These are phyloP conservation scores for Neodiprion fabricii DNA, from an alignment of 1,140 invertebrate species.

Conservation along the genomic window DNA sequence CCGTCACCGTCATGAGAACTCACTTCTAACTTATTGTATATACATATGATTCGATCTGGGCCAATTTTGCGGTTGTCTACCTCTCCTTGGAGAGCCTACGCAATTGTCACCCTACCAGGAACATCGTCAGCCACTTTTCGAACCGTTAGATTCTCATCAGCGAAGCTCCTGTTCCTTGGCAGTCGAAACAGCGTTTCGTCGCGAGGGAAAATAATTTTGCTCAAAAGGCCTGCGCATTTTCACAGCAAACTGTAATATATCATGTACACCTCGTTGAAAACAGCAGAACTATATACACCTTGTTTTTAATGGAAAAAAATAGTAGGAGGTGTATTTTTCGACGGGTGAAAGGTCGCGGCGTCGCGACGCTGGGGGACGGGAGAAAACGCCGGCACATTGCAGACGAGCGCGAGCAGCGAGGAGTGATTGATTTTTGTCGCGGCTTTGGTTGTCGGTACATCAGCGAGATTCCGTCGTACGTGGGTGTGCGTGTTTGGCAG, in stretches of 20 bases:
- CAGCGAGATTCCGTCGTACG: conserved; percentile 42
- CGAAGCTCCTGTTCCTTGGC: too few species aligned
- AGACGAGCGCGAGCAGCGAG: conserved; percentile 13
- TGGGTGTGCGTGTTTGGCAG: conserved; percentile 43
- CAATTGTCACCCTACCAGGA: neutral
- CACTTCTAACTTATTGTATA: too few species aligned
- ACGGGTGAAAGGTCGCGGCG: too few species aligned
- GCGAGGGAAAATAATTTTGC: too few species aligned
- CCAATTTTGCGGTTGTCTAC: neutral
- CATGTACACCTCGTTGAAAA: too few species aligned
- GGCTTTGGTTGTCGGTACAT: conserved; percentile 57
- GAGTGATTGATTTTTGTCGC: conserved; percentile 63
- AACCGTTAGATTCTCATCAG: neutral
- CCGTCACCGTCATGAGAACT: neutral
- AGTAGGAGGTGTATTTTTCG: too few species aligned
- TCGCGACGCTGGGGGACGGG: conserved; percentile 27
- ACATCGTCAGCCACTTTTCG: neutral
- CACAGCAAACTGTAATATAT: too few species aligned
- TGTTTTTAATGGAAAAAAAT: neutral
- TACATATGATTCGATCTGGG: neutral
- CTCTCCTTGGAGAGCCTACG: neutral
- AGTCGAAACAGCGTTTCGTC: too few species aligned
- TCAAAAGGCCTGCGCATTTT: too few species aligned
- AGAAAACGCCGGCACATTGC: conserved; percentile 34
- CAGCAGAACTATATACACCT: too few species aligned